Percentiles rank a stretch among this genome's conserved stretches.
These are phyloP conservation scores for Artibeus lituratus DNA, from an alignment of 2,797 vertebrate species.

Conservation along the genomic window DNA sequence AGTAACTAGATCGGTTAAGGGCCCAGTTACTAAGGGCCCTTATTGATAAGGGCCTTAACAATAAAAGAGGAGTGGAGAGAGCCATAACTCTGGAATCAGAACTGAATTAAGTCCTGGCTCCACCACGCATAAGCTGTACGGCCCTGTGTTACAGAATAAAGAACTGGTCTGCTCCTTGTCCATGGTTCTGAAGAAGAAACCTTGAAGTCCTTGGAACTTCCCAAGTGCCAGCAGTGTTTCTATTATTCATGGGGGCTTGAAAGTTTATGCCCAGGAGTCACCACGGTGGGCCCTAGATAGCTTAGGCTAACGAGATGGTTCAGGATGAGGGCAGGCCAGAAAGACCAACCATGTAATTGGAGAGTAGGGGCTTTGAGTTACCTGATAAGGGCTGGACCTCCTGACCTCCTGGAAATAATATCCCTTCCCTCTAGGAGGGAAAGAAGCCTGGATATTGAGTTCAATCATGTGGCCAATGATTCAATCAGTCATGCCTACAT, in stretches of 20 bases:
- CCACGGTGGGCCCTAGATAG: neutral
- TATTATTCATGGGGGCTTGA: neutral
- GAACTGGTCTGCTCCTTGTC: neutral
- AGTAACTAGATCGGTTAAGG: neutral
- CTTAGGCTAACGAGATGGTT: neutral
- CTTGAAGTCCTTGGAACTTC: neutral
- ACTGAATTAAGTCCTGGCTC: neutral
- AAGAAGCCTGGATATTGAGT: neutral
- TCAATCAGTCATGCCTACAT: neutral
- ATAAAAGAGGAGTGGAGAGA: neutral
- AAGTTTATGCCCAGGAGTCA: neutral
- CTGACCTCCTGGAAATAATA: neutral
- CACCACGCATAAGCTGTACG: neutral
- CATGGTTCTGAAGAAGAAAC: neutral
- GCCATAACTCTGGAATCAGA: neutral
- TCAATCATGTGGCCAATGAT: neutral
- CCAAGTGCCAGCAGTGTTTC: neutral
- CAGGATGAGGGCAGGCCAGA: neutral
- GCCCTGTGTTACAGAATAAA: neutral
- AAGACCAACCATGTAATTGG: neutral
- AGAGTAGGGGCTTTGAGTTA: neutral
- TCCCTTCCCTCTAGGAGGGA: neutral
- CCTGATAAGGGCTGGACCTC: neutral
- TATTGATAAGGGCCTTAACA: neutral
- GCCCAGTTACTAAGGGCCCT: too few species aligned